Conservation (phyloP, 2,888 invertebrate genomes). For the Endomychus coccineus region DNA sequence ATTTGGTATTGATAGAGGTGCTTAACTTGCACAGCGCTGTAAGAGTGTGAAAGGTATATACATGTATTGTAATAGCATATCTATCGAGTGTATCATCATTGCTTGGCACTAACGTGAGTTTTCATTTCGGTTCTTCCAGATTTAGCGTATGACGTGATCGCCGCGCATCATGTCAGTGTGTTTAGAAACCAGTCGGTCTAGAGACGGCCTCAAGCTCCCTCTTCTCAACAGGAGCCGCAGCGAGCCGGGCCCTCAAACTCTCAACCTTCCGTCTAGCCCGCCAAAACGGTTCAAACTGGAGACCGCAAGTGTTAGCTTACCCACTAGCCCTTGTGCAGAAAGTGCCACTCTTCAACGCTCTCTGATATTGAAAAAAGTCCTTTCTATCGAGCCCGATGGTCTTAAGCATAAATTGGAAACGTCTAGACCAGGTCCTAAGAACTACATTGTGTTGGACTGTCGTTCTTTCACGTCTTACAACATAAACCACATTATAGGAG, state of each 20-base stretch:
- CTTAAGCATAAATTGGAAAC: constrained; percentile 45
- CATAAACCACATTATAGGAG: constrained; percentile 59
- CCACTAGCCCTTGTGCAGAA: constrained; percentile 51
- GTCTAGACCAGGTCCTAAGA: constrained; percentile 29
- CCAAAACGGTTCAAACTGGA: constrained; percentile 51
- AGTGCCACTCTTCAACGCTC: constrained; percentile 48
- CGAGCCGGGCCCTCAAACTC: constrained; percentile 47
- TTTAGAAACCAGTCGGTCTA: constrained; percentile 46
- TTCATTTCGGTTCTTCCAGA: constrained; percentile 41
- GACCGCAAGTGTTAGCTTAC: constrained; percentile 42
- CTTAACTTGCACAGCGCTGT: too few species aligned
- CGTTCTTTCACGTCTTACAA: constrained; percentile 65
- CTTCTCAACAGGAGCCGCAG: constrained; percentile 51
- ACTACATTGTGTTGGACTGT: constrained; percentile 55
- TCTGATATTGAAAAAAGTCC: constrained; percentile 48
- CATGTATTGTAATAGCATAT: too few species aligned
- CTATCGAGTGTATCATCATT: constrained; percentile 13
- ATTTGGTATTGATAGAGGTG: too few species aligned
- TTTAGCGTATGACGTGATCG: constrained; percentile 39
- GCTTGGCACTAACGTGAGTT: constrained; percentile 32
- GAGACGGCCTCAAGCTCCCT: constrained; percentile 51
- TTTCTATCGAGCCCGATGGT: constrained; percentile 46
- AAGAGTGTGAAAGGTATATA: too few species aligned
- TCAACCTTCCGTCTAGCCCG: constrained; percentile 37
- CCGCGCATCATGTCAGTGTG: constrained; percentile 46